Evolutionary conservation across 1,140 invertebrate species (phyloP), one percentile per base, ranked within the genome.

Genomic region (Chelonus insularis): DNA sequence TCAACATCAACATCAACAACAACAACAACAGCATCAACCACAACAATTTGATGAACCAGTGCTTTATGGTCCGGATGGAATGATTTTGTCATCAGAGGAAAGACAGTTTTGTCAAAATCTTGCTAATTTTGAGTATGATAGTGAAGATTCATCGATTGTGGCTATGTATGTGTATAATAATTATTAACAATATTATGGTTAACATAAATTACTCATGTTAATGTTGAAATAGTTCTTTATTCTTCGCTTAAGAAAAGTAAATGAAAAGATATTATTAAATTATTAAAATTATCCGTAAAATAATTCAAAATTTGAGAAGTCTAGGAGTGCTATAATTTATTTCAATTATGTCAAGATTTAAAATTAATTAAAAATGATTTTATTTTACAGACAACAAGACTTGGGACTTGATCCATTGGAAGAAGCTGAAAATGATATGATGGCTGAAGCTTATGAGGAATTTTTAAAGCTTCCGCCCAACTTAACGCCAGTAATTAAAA

Each of bases 51-150:
- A 80, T 23, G 77, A 76, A 8, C 74, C 78, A 0, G 74, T 82
- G 4, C 73, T 79, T 32, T 81, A 81, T 12, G 79, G 79, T 1
- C 81, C 81, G 1, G 81, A 82, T 37, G 81, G 81, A 20, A 65
- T 75, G 18, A 65, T 80, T 32, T 63, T 82, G 6, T 75, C 80
- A 0, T 69, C 75, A 1, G 81, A 82, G 37, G 80, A 82, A 56
- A 77, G 73, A 20, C 67, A 70, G 47, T 82, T 82, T 59, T 66
- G 82, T 2, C 73, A 79, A 23, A 69, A 69, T 56, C 57, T 70
- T 20, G 37, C 70, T 0, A 63, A 52, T 7, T 61, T 68, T 4
- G 60, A 67, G 18, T 56, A 37, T 6, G 60, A 58, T 7, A 47
- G 60, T 0, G 68, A 70, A 3, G 70, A 79, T 18, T 55, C 65